Percentiles rank a stretch among this genome's conserved stretches.
Conservation (phyloP, 2,888 invertebrate genomes). For the Zele albiditarsus region DNA sequence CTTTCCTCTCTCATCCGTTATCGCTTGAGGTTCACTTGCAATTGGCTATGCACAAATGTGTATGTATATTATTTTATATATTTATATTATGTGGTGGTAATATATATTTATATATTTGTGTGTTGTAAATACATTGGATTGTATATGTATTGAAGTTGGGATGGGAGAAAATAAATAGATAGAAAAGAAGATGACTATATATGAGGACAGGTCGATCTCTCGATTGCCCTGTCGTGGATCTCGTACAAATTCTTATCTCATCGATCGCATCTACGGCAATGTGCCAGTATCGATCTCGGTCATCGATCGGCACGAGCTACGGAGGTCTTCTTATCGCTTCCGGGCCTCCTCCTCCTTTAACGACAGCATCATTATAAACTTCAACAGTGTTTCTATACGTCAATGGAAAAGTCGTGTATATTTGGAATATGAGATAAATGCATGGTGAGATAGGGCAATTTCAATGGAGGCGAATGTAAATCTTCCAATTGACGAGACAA, state of each 20-base stretch:
- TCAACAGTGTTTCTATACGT: not conserved
- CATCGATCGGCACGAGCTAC: conserved; percentile 41
- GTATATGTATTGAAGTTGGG: not conserved
- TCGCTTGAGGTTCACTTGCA: conserved; percentile 34
- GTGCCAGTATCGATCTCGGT: conserved; percentile 39
- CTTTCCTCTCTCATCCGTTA: conserved; percentile 58
- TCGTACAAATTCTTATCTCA: conserved; percentile 22
- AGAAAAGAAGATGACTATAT: conserved; percentile 18
- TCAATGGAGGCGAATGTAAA: too few species aligned
- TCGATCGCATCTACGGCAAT: conserved; percentile 18
- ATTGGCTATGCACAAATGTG: not conserved
- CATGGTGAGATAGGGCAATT: too few species aligned
- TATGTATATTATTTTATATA: not conserved
- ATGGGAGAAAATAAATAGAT: conserved; percentile 9
- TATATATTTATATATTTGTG: not conserved
- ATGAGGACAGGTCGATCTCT: conserved; percentile 30
- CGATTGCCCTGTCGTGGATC: conserved; percentile 29
- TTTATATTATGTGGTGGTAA: not conserved
- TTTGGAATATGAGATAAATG: too few species aligned
- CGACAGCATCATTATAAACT: conserved; percentile 20
- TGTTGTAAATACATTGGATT: not conserved
- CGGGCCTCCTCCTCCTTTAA: conserved; percentile 25
- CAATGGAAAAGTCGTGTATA: too few species aligned
- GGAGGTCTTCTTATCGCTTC: conserved; percentile 25
- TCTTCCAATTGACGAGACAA: too few species aligned